phyloP scores from a whole-genome alignment of 2,797 vertebrate species.

The Cheirogaleus major region DNA sequence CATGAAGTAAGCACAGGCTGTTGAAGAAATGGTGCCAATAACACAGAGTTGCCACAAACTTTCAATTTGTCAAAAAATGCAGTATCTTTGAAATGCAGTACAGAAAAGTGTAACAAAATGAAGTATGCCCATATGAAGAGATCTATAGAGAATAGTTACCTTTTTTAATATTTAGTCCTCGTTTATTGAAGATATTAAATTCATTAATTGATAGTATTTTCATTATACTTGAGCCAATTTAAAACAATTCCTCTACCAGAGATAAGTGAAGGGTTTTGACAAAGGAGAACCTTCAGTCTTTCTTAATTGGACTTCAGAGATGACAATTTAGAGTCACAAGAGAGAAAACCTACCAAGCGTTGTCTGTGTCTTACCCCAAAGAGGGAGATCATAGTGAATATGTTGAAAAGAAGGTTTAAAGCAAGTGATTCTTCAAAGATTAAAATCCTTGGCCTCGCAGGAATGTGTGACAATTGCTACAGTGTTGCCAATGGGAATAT shows the following conservation, averaged over 20 bases:
- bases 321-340: neutral
- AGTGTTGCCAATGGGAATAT: neutral
- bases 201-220: neutral
- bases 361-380: neutral
- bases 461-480: neutral
- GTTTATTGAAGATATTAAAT: neutral
- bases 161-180: neutral
- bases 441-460: neutral
- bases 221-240: neutral
- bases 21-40: neutral
- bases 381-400: neutral
- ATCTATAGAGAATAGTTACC: neutral
- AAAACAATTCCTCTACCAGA: neutral
- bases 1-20: neutral
- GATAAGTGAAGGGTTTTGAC: neutral
- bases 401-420: constrained; percentile 13
- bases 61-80: neutral
- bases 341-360: neutral
- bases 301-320: neutral
- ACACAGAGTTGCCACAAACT: neutral
- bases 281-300: neutral
- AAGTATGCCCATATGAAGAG: neutral
- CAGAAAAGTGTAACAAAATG: neutral
- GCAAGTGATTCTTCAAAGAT: neutral
- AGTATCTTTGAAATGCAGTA: neutral